phyloP scores from a whole-genome alignment of 1,140 invertebrate species.

The Neotoxoptera formosana region DNA sequence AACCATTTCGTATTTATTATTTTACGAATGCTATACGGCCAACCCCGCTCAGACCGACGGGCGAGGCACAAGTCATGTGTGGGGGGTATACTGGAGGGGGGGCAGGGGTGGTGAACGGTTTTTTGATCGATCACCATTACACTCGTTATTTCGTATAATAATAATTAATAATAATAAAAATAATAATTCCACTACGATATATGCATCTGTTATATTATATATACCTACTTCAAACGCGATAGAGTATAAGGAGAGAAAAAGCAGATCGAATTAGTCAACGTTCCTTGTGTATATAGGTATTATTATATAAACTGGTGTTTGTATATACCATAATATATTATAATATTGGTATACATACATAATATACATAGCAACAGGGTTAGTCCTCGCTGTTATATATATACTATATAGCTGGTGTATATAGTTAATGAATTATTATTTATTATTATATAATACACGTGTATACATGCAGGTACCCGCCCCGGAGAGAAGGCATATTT shows the following conservation, averaged over 20 bases:
- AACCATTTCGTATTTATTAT: background rate
- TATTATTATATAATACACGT: background rate
- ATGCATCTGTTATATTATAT: background rate
- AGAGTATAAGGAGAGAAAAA: background rate
- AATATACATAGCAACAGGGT: background rate
- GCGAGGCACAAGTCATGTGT: background rate
- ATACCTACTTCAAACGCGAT: background rate
- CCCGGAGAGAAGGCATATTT: background rate
- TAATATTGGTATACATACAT: background rate
- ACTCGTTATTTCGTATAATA: background rate
- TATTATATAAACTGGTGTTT: no score
- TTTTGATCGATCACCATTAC: conserved; percentile 41
- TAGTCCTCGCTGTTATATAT: background rate
- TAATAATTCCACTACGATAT: background rate
- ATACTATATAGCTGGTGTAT: no score
- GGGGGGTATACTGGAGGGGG: background rate
- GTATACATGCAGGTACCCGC: background rate
- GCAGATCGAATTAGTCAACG: conserved; percentile 28
- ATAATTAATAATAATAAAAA: background rate
- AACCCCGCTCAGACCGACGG: background rate
- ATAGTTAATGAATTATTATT: conserved; percentile 33
- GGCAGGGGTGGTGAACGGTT: background rate
- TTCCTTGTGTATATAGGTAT: background rate
- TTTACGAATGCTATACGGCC: background rate
- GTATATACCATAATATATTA: no score